Evolutionary conservation across 2,797 vertebrate genomes (phyloP).

Genomic region (Semaprochilodus insignis): DNA sequence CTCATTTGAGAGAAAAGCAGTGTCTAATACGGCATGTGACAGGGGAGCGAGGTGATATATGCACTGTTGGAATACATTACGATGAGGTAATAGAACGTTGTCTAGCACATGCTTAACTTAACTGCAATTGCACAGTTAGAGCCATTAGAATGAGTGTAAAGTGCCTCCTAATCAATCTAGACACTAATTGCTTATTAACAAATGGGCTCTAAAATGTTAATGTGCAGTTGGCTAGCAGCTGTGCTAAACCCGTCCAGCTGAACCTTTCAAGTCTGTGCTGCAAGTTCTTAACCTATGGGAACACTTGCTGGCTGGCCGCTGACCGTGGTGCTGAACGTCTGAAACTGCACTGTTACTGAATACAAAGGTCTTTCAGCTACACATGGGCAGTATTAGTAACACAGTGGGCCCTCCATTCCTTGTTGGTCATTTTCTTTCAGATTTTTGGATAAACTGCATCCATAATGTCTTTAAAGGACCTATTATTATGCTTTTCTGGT

Average conservation of each 20-base stretch:
- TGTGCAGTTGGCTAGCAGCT: slow-evolving; percentile 48
- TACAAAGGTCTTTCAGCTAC: not conserved
- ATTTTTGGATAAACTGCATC: too few relatives aligned
- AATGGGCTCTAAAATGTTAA: slow-evolving; percentile 61
- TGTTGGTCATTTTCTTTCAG: too few relatives aligned
- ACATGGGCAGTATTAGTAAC: not conserved
- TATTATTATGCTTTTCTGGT: too few relatives aligned
- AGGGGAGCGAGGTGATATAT: slow-evolving; percentile 42
- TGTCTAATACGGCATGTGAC: slow-evolving; percentile 26
- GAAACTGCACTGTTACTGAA: not conserved
- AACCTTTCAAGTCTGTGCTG: not conserved
- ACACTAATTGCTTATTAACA: slow-evolving; percentile 62
- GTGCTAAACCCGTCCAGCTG: slow-evolving; percentile 32
- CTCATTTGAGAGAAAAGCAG: not conserved
- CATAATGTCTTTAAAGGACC: too few relatives aligned
- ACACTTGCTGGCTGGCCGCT: not conserved
- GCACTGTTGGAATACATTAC: slow-evolving; percentile 30
- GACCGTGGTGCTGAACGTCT: not conserved
- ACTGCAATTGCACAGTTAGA: slow-evolving; percentile 47
- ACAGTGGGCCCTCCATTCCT: too few relatives aligned
- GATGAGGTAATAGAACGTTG: slow-evolving; percentile 40
- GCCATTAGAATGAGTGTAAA: slow-evolving; percentile 56
- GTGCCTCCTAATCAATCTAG: slow-evolving; percentile 58
- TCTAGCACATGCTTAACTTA: slow-evolving; percentile 49
- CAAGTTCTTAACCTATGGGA: not conserved